Conservation (phyloP, 2,113 vertebrate species). For the Canis aureus region DNA sequence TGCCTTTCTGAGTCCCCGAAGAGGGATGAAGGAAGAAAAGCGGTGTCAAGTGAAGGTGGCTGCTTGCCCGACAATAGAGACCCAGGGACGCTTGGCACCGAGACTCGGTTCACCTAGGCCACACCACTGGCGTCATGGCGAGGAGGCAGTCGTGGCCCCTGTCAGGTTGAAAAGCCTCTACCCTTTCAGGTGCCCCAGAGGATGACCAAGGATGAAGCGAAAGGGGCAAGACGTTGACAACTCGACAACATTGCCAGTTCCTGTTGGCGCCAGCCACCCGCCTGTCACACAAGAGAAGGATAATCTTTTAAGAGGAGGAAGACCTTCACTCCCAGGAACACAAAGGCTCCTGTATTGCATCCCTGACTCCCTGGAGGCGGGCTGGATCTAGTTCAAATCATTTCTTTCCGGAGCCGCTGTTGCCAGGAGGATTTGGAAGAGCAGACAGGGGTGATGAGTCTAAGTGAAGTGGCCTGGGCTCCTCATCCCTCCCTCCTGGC, state of each 20-base stretch:
- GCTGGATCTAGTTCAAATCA: conserved; percentile 52
- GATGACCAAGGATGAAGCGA: background rate
- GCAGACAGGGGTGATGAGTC: background rate
- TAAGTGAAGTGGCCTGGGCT: background rate
- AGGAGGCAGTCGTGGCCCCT: background rate
- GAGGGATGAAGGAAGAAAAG: background rate
- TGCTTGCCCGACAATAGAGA: background rate
- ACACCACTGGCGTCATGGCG: background rate
- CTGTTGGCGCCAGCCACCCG: background rate
- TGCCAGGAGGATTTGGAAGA: conserved; percentile 47
- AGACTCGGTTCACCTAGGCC: background rate
- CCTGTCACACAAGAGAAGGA: background rate
- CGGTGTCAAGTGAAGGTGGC: background rate
- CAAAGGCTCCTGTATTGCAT: background rate
- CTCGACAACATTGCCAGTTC: background rate
- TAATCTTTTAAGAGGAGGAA: conserved; percentile 55
- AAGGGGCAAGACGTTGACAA: background rate
- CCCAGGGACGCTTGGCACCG: background rate
- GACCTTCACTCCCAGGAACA: background rate
- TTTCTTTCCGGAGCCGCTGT: background rate
- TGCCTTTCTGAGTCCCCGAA: background rate
- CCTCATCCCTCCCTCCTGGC: background rate
- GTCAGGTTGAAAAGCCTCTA: background rate
- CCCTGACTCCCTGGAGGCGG: conserved; percentile 16
- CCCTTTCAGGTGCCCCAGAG: background rate